Evolutionary conservation across 2,113 vertebrate genomes (phyloP), one percentile per base, ranked within the genome.

Genomic region (Platysteira castanea): DNA sequence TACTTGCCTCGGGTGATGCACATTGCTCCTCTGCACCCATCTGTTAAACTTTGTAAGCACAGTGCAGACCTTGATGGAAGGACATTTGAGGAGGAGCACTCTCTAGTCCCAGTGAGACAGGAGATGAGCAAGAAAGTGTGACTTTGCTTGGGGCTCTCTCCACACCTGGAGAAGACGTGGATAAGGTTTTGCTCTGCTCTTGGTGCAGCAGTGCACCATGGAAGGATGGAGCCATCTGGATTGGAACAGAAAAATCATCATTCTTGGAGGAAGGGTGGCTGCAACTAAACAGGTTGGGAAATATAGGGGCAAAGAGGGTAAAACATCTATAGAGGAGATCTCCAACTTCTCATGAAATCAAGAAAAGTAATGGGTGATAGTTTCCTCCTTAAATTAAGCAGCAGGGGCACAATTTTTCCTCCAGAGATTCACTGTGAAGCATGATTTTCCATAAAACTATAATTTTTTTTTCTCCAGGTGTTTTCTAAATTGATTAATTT

Each of bases 401-500:
- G 27, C 9, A 47, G n/a, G 13, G 14, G 13, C 54, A 49, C 7
- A 17, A 8, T 44, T 68, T 85, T 68, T 28, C 53, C 75, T 80
- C 61, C 49, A 76, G 57, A 11, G 23, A 56, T 47, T 26, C 17
- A 10, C 4, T 27, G 17, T 0, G 0, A 73, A 37, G 26, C 41
- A 15, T 7, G n/a, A 37, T 42, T 73, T 83, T 61, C 41, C 19
- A 21, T 17, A 56, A 61, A 90, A 61, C 42, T 50, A 3, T 30
- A 0, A 2, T 57, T 89, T 84, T 49, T 19, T 74, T 95, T 92
- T 85, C 85, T 90, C 33, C 28, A 70, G 59, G 68, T 93, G 75
- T 88, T 95, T 69, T 39, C 33, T 65, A 88, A 93, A 86, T 80
- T 37, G 83, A 80, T 89, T 86, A 19, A 83, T 77, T 73, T 69